Evolutionary conservation across 2,888 invertebrate species (phyloP).

Genomic region (Heptascelio sp.): DNA sequence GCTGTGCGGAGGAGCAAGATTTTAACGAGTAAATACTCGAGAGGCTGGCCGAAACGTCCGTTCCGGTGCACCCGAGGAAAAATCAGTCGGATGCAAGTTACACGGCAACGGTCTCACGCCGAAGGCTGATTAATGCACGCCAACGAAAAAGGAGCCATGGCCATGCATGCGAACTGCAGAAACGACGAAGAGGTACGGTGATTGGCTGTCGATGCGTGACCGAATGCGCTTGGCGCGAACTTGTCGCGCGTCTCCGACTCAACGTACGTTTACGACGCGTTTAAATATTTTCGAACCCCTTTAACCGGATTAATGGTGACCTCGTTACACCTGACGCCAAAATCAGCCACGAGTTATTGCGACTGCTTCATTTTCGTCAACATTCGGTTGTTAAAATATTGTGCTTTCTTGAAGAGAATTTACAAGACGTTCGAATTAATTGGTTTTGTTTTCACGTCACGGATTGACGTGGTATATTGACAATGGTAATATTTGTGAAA

Average conservation of each 20-base stretch:
- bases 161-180: conserved; percentile 42
- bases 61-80: conserved; percentile 73
- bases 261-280: conserved; percentile 36
- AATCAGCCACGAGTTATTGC: conserved; percentile 56
- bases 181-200: conserved; percentile 42
- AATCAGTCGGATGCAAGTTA: conserved; percentile 78
- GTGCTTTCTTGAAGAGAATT: neutral
- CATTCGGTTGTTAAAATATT: conserved; percentile 4
- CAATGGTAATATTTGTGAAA: no score
- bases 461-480: no score
- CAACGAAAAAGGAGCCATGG: conserved; percentile 65
- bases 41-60: conserved; percentile 45
- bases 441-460: no score
- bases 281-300: conserved; percentile 63
- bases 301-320: conserved; percentile 62
- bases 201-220: conserved; percentile 66
- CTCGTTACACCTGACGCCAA: conserved; percentile 57
- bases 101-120: conserved; percentile 78
- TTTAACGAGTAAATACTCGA: conserved; percentile 74
- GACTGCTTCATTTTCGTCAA: conserved; percentile 42
- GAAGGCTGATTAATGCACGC: conserved; percentile 80
- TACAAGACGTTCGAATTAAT: no score
- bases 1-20: conserved; percentile 76
- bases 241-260: conserved; percentile 59
- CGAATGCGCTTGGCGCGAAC: conserved; percentile 57